phyloP scores from a whole-genome alignment of 2,797 vertebrate genomes.

The Silurus lanzhouensis region DNA sequence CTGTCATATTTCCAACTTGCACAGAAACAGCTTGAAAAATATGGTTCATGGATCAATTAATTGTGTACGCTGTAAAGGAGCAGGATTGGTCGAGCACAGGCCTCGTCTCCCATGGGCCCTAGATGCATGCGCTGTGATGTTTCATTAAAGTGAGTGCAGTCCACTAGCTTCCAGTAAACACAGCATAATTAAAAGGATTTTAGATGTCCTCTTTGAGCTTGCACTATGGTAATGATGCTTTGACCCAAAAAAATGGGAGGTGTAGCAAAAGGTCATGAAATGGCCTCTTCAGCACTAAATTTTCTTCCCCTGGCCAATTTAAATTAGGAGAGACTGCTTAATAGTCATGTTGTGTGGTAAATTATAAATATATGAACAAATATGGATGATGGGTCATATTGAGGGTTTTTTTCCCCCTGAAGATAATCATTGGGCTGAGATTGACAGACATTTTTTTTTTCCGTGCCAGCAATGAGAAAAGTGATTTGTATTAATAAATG shows the following conservation, averaged over 20 bases:
- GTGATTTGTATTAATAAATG: constrained; percentile 50
- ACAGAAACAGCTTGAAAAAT: constrained; percentile 74
- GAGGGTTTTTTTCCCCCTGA: constrained; percentile 52
- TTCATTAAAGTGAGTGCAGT: constrained; percentile 97
- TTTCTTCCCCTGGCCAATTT: constrained; percentile 94
- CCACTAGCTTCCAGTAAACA: constrained; percentile 97
- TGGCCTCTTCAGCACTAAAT: constrained; percentile 94
- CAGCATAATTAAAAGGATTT: constrained; percentile 98
- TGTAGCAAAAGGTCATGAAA: constrained; percentile 96
- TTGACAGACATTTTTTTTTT: constrained; percentile 69
- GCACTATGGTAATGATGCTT: constrained; percentile 99
- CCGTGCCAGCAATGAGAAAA: constrained; percentile 58
- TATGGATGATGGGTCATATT: constrained; percentile 52
- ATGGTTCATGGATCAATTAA: constrained; percentile 98
- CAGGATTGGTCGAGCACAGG: constrained; percentile 90
- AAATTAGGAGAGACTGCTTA: constrained; percentile 97
- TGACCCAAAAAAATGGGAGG: constrained; percentile 92
- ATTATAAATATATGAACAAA: constrained; percentile 85
- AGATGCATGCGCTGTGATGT: constrained; percentile 92
- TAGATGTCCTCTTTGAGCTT: constrained; percentile 97
- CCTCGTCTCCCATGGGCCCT: constrained; percentile 91
- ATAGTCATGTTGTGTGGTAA: constrained; percentile 95
- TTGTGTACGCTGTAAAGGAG: constrained; percentile 95
- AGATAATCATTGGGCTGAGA: constrained; percentile 70
- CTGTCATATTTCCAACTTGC: constrained; percentile 54